phyloP scores from a whole-genome alignment of 1,140 invertebrate genomes.

The Drosophila nannoptera region DNA sequence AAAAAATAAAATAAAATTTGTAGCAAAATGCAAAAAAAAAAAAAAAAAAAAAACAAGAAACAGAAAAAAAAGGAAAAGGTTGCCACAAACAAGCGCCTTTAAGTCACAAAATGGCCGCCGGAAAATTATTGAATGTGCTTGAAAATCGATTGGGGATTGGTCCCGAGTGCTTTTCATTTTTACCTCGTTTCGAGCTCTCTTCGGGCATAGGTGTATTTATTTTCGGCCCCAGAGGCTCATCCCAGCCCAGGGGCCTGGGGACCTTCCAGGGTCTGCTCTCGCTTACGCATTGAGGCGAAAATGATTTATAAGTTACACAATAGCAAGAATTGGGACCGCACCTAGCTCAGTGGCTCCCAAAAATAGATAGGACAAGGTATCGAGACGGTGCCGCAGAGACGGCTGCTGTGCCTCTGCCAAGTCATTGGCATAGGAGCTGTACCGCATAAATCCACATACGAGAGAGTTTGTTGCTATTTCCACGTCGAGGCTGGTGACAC shows the following conservation, averaged over 20 bases:
- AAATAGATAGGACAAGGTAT: constrained; percentile 14
- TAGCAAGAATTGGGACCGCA: constrained; percentile 62
- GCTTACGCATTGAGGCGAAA: constrained; percentile 69
- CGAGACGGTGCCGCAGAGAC: background rate
- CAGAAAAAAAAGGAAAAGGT: constrained; percentile 36
- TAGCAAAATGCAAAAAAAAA: constrained; percentile 14
- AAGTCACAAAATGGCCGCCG: constrained; percentile 68
- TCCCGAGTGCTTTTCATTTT: constrained; percentile 72
- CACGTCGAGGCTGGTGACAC: constrained; percentile 53
- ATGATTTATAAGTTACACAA: constrained; percentile 75
- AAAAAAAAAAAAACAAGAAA: constrained; percentile 13
- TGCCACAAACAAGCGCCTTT: constrained; percentile 44
- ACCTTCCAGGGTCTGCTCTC: constrained; percentile 35
- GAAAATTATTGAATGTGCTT: constrained; percentile 66
- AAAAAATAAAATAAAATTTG: constrained; percentile 8
- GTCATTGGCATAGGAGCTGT: background rate
- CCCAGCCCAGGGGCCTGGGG: constrained; percentile 16
- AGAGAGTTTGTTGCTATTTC: constrained; percentile 22
- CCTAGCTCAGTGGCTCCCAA: constrained; percentile 32
- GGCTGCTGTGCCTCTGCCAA: constrained; percentile 8
- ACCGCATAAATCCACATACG: constrained; percentile 8
- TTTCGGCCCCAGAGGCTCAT: constrained; percentile 58
- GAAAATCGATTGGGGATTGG: constrained; percentile 75
- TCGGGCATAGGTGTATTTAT: constrained; percentile 53
- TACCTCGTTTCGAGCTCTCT: constrained; percentile 54